Evolutionary conservation across 2,797 vertebrate species (phyloP).

Genomic region (Microchirus variegatus): DNA sequence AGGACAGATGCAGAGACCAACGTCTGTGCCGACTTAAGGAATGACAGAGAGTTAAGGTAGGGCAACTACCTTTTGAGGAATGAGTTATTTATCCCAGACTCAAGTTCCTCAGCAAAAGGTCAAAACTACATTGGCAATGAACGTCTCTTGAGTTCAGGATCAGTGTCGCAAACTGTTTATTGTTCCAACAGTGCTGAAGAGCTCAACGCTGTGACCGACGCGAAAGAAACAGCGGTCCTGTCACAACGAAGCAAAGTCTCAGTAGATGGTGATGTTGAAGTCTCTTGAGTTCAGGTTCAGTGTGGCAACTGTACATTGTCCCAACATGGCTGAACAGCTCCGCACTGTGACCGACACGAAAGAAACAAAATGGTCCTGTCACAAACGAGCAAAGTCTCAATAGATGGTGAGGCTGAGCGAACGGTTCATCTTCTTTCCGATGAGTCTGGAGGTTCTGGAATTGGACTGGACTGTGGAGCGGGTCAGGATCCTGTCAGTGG

Average conservation of each 20-base stretch:
- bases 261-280: not conserved
- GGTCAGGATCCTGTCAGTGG: constrained; percentile 91
- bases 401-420: constrained; percentile 97
- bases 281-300: constrained; percentile 29
- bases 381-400: constrained; percentile 66
- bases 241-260: not conserved
- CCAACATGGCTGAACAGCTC: not conserved
- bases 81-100: not conserved
- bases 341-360: not conserved
- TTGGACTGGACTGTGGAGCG: constrained; percentile 89
- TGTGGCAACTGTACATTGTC: not conserved
- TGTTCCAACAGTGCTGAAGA: constrained; percentile 6
- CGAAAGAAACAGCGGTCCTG: too few relatives aligned
- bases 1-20: constrained; percentile 48
- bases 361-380: constrained; percentile 1
- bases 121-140: constrained; percentile 33
- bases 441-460: constrained; percentile 87
- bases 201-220: constrained; percentile 8
- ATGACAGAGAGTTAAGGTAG: constrained; percentile 51
- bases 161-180: constrained; percentile 19
- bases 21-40: constrained; percentile 48
- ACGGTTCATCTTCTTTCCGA: constrained; percentile 98
- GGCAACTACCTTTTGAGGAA: constrained; percentile 55
- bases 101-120: constrained; percentile 10
- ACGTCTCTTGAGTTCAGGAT: constrained; percentile 34